Evolutionary conservation across 2,113 vertebrate genomes (phyloP).

Genomic region (Chaetorhynchus papuensis): DNA sequence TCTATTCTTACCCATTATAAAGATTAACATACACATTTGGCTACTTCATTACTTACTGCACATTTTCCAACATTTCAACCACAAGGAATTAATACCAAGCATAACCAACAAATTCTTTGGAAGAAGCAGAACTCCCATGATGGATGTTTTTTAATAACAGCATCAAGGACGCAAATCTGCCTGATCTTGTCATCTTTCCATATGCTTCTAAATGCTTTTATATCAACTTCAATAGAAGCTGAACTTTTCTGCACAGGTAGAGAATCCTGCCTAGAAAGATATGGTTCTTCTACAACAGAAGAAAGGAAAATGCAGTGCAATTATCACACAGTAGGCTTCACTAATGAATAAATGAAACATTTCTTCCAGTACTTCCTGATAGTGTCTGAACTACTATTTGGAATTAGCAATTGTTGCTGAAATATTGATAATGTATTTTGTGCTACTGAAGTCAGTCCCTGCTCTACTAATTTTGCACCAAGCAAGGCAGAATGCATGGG

Average conservation of each 20-base stretch:
- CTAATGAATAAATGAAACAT: neutral
- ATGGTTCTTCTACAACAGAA: neutral
- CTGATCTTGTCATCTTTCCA: neutral
- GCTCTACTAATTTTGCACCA: neutral
- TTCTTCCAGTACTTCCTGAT: neutral
- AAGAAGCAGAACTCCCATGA: neutral
- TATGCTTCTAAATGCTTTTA: neutral
- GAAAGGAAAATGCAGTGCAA: neutral
- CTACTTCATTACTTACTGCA: neutral
- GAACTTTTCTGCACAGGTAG: neutral
- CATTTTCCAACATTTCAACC: neutral
- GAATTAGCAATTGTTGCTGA: neutral
- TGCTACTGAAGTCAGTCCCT: neutral
- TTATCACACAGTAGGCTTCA: neutral
- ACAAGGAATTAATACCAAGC: neutral
- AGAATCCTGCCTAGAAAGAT: neutral
- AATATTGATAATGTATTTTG: neutral
- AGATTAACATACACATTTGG: neutral
- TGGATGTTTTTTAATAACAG: conserved; percentile 47
- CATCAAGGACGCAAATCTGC: neutral
- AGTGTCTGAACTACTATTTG: neutral
- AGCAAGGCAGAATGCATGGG: neutral
- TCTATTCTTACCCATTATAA: neutral
- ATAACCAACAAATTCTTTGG: neutral
- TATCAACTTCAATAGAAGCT: neutral